phyloP scores from a whole-genome alignment of 2,888 invertebrate species.

The Rosalia funebris region DNA sequence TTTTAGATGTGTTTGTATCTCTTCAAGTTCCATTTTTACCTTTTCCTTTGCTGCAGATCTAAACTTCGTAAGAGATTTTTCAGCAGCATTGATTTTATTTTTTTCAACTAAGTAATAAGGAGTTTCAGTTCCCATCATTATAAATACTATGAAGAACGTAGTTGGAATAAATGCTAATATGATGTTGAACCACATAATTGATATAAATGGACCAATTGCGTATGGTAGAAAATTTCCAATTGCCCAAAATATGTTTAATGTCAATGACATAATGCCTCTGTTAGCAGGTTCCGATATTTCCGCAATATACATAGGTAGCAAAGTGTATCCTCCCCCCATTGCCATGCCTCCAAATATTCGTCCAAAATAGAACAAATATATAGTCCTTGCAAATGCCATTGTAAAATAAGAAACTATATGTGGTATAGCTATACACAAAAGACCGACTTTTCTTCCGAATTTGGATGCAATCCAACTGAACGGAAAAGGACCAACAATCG shows the following conservation, averaged over 20 bases:
- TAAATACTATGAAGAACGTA: too few species aligned
- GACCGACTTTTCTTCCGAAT: conserved; percentile 71
- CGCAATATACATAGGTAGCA: conserved; percentile 85
- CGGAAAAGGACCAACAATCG: conserved; percentile 72
- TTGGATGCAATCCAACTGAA: conserved; percentile 73
- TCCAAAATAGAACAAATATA: conserved; percentile 57
- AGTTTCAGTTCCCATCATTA: too few species aligned
- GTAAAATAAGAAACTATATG: conserved; percentile 73
- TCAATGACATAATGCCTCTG: conserved; percentile 74
- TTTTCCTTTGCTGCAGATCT: conserved; percentile 65
- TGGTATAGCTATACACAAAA: not conserved
- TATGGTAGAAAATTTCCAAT: conserved; percentile 78
- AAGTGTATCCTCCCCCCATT: conserved; percentile 76
- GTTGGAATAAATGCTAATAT: conserved; percentile 63
- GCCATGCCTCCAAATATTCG: conserved; percentile 70
- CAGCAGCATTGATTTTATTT: conserved; percentile 70
- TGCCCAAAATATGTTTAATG: conserved; percentile 78
- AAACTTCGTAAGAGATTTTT: conserved; percentile 67
- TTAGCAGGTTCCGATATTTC: conserved; percentile 82
- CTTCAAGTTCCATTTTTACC: conserved; percentile 66
- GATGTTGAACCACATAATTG: too few species aligned
- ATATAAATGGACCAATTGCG: conserved; percentile 77
- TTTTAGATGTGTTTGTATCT: conserved; percentile 58
- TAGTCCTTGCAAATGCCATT: conserved; percentile 66
- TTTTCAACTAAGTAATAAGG: conserved; percentile 70